Evolutionary conservation across 2,888 invertebrate genomes (phyloP), one percentile per base, ranked within the genome.

Genomic region (Orchestes rusci): DNA sequence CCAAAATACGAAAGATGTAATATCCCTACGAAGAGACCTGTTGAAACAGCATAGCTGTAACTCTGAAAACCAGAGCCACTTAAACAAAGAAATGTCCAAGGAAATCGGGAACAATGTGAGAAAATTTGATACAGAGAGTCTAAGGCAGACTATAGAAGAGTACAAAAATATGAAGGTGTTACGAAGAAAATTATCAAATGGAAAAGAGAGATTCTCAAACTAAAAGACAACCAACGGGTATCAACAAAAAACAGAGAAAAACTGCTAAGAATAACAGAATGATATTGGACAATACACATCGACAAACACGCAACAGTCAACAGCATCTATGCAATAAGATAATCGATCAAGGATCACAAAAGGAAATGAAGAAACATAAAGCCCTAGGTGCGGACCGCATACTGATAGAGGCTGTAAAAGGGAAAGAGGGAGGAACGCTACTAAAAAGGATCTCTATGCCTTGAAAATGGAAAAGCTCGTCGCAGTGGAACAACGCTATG

Each of bases 281-380:
- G 7, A 31, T 31, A 31, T 13, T 31, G 31, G 12, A 31, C 31
- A 5, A 31, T 31, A 13, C 31, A 31, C 31, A 31, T 12, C 31
- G 12, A 31, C 31, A 31, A 31, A 31, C 31, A 31, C 31, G 31
- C 31, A 31, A 31, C 31, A 12, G 31, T 31, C 31, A 31, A 31
- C 31, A 31, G 12, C 31, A 31, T 31, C 8, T 31, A 12, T 8
- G 13, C 31, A 12, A 12, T 10, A 31, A 31, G 31, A 10, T 31
- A 23, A 23, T 10, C 12, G 12, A 31, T 5, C 31, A 13, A 31
- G 31, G 31, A 31, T 31, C 31, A 13, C 8, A 31, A 31, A 10
- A 23, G 10, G 23, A 23, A 23, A 23, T 23, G 10, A 23, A 23
- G 10, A 23, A 23, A 7, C 5, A 23, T 10, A 23, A 23, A 23